These are phyloP conservation scores for Ictidomys tridecemlineatus DNA, from an alignment of 2,113 vertebrate genomes.

Conservation along the genomic window DNA sequence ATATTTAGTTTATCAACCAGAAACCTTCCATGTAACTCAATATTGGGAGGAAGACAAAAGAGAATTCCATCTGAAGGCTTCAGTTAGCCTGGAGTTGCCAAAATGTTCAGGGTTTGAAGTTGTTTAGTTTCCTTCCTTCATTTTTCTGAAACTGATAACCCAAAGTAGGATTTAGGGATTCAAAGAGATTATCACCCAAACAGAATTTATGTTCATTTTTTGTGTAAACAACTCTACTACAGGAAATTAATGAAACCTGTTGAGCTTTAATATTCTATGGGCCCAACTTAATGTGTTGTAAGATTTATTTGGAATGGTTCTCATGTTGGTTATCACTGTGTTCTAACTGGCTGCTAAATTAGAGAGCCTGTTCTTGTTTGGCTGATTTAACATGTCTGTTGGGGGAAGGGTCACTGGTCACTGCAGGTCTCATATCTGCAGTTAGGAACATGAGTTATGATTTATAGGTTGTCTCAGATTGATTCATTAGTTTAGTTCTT, in stretches of 20 bases:
- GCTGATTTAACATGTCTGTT: background rate
- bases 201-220: slow-evolving; percentile 66
- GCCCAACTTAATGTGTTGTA: background rate
- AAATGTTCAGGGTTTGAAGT: slow-evolving; percentile 67
- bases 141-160: slow-evolving; percentile 61
- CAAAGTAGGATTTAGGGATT: slow-evolving; percentile 51
- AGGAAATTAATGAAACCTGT: slow-evolving; percentile 59
- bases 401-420: background rate
- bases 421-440: background rate
- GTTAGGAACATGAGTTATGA: background rate
- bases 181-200: slow-evolving; percentile 59
- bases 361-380: background rate
- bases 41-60: slow-evolving; percentile 73
- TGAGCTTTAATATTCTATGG: background rate
- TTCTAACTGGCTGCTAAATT: background rate
- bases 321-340: background rate
- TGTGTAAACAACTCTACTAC: slow-evolving; percentile 40
- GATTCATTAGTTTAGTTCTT: background rate
- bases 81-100: slow-evolving; percentile 66
- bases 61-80: slow-evolving; percentile 27
- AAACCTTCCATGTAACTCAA: slow-evolving; percentile 52
- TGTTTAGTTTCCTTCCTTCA: slow-evolving; percentile 67
- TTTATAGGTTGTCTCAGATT: background rate
- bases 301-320: slow-evolving; percentile 14
- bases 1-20: slow-evolving; percentile 72